Evolutionary conservation across 2,113 vertebrate genomes (phyloP), one percentile per base, ranked within the genome.

Genomic region (Colaptes auratus): DNA sequence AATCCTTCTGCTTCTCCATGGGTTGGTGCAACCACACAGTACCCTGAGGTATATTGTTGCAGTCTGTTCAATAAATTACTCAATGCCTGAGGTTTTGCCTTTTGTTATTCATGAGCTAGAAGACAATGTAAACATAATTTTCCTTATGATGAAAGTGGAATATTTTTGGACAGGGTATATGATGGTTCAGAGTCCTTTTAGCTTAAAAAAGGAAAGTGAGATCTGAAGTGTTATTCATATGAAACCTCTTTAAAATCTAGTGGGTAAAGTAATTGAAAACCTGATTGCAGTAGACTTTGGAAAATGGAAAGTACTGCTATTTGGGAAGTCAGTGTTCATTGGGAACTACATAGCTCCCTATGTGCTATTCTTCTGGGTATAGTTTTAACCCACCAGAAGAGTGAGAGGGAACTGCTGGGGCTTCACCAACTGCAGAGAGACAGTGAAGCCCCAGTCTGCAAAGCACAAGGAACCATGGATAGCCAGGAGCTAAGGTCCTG

Each of bases 401-500:
- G 16, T 3, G 15, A 25, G 52, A 65, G 11, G 18, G 16, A 81
- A 13, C n/a, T 65, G 27, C 63, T 50, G 55, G 7, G 35, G 15
- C 8, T 86, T 16, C n/a, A 15, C 4, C 2, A 4, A 4, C 33
- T 58, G 28, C 24, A 46, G 15, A 84, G 36, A 44, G 33, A 31
- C 12, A 61, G 35, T 10, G 10, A 27, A 48, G 14, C 42, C 42
- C 42, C 42, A 31, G 2, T 42, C 10, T 16, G 20, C 0, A 4
- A 50, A 84, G 44, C 4, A 6, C 15, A 20, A 31, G 13, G 17
- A 76, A 15, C 8, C 6, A 31, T 5, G 3, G 16, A 15, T 15
- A 88, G 64, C 5, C 6, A 31, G 15, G 19, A 20, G 1, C 2
- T 58, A 69, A 20, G 31, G 13, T 13, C 4, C 10, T 0, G 4